These are phyloP conservation scores for Drosophila chauvacae DNA, from an alignment of 1,140 invertebrate genomes.

Conservation along the genomic window DNA sequence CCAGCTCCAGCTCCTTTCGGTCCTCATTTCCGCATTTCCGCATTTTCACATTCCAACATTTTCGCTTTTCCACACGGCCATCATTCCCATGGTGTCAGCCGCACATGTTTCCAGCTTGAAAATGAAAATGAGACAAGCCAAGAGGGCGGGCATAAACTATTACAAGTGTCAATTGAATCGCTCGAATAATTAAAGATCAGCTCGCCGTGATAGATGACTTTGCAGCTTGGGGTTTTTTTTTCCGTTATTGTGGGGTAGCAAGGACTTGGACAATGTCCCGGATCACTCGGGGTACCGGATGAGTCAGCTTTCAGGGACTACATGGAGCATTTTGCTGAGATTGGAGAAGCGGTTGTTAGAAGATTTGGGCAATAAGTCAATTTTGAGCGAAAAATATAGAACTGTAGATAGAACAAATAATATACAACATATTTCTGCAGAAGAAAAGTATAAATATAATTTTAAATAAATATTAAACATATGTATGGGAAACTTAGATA, in stretches of 20 bases:
- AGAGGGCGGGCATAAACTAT: slow-evolving; percentile 31
- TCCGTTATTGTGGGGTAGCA: background rate
- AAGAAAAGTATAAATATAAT: background rate
- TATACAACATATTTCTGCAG: background rate
- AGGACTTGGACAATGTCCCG: background rate
- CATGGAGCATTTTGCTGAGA: background rate
- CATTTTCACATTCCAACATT: slow-evolving; percentile 19
- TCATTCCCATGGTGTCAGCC: slow-evolving; percentile 42
- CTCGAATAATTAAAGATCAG: slow-evolving; percentile 50
- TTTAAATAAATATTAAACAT: background rate
- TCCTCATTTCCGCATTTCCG: slow-evolving; percentile 22
- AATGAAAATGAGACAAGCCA: slow-evolving; percentile 47
- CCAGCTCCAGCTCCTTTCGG: slow-evolving; percentile 6
- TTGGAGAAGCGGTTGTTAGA: background rate
- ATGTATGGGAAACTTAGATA: too few relatives aligned
- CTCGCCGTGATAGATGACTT: slow-evolving; percentile 35
- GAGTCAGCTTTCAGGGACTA: background rate
- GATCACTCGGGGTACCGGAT: background rate
- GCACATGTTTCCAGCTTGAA: slow-evolving; percentile 44
- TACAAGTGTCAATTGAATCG: slow-evolving; percentile 52
- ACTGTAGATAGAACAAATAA: background rate
- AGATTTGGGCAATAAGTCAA: background rate
- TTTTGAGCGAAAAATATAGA: background rate
- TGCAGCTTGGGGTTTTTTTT: background rate
- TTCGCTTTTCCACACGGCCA: slow-evolving; percentile 23